Evolutionary conservation across 2,888 invertebrate genomes (phyloP).

Genomic region (Eristalis arbustorum): DNA sequence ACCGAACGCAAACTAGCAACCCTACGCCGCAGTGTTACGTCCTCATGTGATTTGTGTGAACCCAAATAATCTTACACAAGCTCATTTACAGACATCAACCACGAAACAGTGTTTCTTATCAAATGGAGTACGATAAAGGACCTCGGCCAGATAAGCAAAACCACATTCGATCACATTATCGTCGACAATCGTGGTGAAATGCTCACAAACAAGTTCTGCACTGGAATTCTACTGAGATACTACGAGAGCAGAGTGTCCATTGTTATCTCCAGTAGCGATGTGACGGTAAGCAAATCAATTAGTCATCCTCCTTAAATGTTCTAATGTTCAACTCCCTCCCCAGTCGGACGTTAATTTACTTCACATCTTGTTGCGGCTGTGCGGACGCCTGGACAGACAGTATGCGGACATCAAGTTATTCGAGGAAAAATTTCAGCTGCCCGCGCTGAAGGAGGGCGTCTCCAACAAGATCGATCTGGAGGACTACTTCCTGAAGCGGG

Average conservation of each 20-base stretch:
- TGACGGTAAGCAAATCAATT: constrained; percentile 74
- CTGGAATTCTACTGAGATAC: constrained; percentile 77
- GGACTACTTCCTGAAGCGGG: constrained; percentile 78
- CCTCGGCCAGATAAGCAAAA: constrained; percentile 75
- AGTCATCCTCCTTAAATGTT: not conserved
- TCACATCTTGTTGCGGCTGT: constrained; percentile 76
- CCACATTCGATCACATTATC: constrained; percentile 77
- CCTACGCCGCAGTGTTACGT: too few species aligned
- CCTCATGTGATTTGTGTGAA: not conserved
- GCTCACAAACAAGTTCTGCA: constrained; percentile 77
- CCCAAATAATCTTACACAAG: not conserved
- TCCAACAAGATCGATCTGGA: constrained; percentile 76
- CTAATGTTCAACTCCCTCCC: not conserved
- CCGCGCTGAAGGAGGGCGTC: constrained; percentile 75
- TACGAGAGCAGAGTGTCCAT: constrained; percentile 77
- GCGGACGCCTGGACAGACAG: constrained; percentile 76
- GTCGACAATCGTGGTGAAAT: constrained; percentile 78
- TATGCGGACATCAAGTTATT: constrained; percentile 74
- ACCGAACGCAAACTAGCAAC: too few species aligned
- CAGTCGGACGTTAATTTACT: constrained; percentile 78
- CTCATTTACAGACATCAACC: constrained; percentile 73
- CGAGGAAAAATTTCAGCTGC: constrained; percentile 76
- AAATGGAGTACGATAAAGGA: constrained; percentile 77
- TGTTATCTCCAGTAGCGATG: constrained; percentile 77
- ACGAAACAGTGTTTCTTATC: constrained; percentile 76